Conservation (phyloP, 37 sponge, comb jelly and placozoan species). For the Diacarnus erythraeanus region DNA sequence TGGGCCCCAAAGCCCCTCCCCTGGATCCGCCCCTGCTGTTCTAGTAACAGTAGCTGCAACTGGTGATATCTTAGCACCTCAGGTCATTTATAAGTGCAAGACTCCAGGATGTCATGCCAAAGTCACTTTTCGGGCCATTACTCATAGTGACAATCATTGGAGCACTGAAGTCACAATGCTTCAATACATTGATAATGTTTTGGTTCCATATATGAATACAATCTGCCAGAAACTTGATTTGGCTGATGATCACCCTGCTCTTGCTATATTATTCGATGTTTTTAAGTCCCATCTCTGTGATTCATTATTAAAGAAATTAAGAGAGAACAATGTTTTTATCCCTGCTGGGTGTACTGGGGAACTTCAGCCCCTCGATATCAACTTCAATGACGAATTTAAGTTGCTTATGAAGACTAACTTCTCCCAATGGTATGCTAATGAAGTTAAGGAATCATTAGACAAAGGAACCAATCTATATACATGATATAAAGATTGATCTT, state of each 20-base stretch:
- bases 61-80: not conserved
- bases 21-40: too few relatives aligned
- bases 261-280: not conserved
- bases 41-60: not conserved
- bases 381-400: not conserved
- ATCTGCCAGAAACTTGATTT: not conserved
- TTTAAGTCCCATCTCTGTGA: not conserved
- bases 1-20: too few relatives aligned
- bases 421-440: not conserved
- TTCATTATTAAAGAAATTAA: conserved; percentile 1
- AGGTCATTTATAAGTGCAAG: not conserved
- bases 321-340: conserved; percentile 1
- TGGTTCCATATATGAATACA: conserved; percentile 8
- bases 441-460: not conserved
- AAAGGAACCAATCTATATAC: not conserved
- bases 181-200: conserved; percentile 13
- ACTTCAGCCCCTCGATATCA: conserved; percentile 4
- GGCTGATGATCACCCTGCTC: too few relatives aligned
- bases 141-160: not conserved
- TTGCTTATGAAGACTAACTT: not conserved
- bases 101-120: not conserved
- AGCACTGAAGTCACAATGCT: conserved; percentile 31
- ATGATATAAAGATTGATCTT: not conserved
- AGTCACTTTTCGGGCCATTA: conserved; percentile 9
- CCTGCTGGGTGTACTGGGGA: conserved; percentile 12